phyloP scores from a whole-genome alignment of 2,797 vertebrate genomes.

The Iguana delicatissima region DNA sequence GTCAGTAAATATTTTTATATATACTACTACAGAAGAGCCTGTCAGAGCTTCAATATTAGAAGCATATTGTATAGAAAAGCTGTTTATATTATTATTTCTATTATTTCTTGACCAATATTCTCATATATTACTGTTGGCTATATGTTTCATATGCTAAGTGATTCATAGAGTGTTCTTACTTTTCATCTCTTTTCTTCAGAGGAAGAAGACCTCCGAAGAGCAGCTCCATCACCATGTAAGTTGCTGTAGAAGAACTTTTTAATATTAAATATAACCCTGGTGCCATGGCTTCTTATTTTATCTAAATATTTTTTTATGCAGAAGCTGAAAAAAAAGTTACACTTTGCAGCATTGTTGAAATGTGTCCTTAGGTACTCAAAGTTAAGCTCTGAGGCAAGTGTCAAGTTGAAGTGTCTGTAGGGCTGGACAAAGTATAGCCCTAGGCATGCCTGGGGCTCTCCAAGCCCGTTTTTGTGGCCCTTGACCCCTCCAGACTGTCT shows the following conservation, averaged over 20 bases:
- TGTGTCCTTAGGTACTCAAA: too few species aligned
- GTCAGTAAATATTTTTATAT: background rate
- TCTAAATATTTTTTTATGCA: background rate
- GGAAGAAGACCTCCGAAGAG: slow-evolving; percentile 85
- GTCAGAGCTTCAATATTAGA: background rate
- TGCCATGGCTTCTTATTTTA: background rate
- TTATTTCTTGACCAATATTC: background rate
- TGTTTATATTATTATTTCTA: background rate
- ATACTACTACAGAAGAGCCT: background rate
- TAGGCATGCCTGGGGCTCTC: background rate
- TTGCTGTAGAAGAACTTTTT: slow-evolving; percentile 68
- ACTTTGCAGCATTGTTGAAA: background rate
- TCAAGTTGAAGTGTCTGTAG: background rate
- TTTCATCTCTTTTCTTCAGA: slow-evolving; percentile 79
- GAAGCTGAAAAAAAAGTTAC: background rate
- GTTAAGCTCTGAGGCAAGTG: too few species aligned
- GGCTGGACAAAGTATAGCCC: background rate
- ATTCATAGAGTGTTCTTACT: slow-evolving; percentile 72
- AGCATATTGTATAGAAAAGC: background rate
- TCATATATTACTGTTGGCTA: background rate
- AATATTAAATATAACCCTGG: slow-evolving; percentile 10
- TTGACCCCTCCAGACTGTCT: too few species aligned
- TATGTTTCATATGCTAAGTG: slow-evolving; percentile 53
- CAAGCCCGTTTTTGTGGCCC: too few species aligned
- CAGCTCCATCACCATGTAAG: slow-evolving; percentile 85